Evolutionary conservation across 1,140 invertebrate species (phyloP), one percentile per base, ranked within the genome.

Genomic region (Ceratina calcarata): DNA sequence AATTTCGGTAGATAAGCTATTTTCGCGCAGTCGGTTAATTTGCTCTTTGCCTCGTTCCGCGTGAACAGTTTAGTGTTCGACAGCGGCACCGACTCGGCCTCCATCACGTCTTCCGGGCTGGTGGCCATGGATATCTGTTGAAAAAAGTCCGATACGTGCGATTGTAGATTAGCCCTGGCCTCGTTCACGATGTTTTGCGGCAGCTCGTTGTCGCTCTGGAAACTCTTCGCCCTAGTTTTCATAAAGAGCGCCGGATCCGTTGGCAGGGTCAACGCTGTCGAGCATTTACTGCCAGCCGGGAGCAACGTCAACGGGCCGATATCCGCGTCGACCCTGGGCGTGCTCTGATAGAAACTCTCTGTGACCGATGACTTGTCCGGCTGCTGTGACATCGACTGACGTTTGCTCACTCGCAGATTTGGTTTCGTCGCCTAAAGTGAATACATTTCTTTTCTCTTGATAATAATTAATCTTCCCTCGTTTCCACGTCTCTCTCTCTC

Each of bases 121-220:
- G 93, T 93, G 6, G 93, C 92, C 80, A 93, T 87, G 37, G 93
- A 92, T 18, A 94, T 94, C 82, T 94, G 93, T n/a, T 94, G 91
- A 12, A 94, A 92, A 70, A 94, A 93, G 72, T 94, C 94, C 13
- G 94, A 93, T 0, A 94, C 93, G 83, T 93, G 92, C 8, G 92
- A 92, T 64, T 92, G 91, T 20, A 92, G 86, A 80, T 92, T 91
- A 15, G 87, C 89, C 27, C 92, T 87, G 49, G 91, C 88, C 72
- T 92, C 91, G 80, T 92, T 91, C 27, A 91, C 80, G 45, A 92
- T 83, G 7, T 90, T 92, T 60, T 91, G 91, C 10, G 90, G 91
- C 10, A 91, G 68, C 81, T 92, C 90, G 49, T 83, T 84, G 74
- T 86, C 89, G 61, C 83, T 89, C 27, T 85, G 85, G 64, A 91